These are phyloP conservation scores for Girardinus metallicus DNA, from an alignment of 2,797 vertebrate species.

Conservation along the genomic window DNA sequence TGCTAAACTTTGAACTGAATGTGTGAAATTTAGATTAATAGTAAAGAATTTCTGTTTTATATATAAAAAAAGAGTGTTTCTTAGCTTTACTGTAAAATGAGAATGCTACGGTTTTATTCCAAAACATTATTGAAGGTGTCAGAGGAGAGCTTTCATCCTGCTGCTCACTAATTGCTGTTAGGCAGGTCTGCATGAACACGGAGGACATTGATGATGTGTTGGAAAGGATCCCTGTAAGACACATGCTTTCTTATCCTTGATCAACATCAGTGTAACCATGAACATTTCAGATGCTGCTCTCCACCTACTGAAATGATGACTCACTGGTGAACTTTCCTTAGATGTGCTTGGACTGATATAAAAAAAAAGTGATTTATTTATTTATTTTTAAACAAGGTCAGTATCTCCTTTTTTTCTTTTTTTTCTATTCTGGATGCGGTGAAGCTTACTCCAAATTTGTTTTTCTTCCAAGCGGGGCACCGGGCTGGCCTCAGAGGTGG, in stretches of 20 bases:
- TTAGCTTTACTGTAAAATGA: background rate
- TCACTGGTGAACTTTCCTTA: constrained; percentile 38
- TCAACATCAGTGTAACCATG: constrained; percentile 3
- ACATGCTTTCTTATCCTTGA: constrained; percentile 16
- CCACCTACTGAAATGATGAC: constrained; percentile 46
- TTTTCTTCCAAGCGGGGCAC: constrained; percentile 31
- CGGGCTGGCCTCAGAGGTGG: constrained; percentile 30
- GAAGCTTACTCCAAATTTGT: constrained; percentile 55
- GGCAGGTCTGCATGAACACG: background rate
- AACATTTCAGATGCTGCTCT: constrained; percentile 26
- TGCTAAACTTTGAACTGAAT: background rate
- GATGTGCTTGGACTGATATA: background rate
- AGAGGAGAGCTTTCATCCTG: background rate
- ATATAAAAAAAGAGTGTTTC: background rate
- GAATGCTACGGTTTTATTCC: background rate
- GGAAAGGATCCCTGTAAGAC: constrained; percentile 8
- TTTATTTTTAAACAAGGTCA: constrained; percentile 53
- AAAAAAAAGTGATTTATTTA: constrained; percentile 13
- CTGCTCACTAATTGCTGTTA: background rate
- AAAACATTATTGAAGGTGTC: background rate
- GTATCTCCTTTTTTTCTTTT: constrained; percentile 15
- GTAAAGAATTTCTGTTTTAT: background rate
- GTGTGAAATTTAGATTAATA: background rate
- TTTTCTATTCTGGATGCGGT: constrained; percentile 36
- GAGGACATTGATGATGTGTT: background rate